Conservation (phyloP, 2,113 vertebrate species). For the Peucedramus taeniatus region DNA sequence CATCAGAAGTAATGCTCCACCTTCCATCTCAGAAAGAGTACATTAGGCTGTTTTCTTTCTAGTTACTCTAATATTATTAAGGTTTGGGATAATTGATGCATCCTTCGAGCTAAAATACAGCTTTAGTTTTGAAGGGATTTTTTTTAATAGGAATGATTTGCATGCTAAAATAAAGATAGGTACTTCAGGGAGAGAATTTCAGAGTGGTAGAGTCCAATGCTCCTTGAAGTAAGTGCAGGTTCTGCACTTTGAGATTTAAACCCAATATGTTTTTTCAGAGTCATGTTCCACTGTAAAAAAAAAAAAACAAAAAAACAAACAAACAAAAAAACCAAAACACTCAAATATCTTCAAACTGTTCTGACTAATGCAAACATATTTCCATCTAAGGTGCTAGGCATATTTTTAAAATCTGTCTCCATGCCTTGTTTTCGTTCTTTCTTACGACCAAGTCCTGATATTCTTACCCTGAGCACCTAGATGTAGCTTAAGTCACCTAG, state of each 20-base stretch:
- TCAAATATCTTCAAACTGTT: not conserved
- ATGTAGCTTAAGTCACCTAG: not conserved
- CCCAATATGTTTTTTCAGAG: not conserved
- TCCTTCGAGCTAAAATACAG: not conserved
- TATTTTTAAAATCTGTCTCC: not conserved
- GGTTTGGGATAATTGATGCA: not conserved
- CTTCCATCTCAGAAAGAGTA: not conserved
- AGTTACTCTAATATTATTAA: not conserved
- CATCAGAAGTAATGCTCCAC: not conserved
- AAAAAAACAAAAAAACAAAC: not conserved
- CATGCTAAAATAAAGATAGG: not conserved
- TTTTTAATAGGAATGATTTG: accelerated
- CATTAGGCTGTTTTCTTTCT: not conserved
- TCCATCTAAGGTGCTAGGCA: not conserved
- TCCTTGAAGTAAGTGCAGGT: not conserved
- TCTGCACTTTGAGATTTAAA: not conserved
- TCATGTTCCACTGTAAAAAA: not conserved
- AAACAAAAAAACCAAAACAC: not conserved
- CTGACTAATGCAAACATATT: not conserved
- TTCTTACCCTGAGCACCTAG: not conserved
- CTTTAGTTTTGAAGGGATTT: not conserved
- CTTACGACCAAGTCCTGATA: not conserved
- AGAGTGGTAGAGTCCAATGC: not conserved
- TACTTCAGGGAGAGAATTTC: not conserved
- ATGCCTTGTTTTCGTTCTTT: not conserved